phyloP scores from a whole-genome alignment of 2,888 invertebrate species.

The Neria commutata region DNA sequence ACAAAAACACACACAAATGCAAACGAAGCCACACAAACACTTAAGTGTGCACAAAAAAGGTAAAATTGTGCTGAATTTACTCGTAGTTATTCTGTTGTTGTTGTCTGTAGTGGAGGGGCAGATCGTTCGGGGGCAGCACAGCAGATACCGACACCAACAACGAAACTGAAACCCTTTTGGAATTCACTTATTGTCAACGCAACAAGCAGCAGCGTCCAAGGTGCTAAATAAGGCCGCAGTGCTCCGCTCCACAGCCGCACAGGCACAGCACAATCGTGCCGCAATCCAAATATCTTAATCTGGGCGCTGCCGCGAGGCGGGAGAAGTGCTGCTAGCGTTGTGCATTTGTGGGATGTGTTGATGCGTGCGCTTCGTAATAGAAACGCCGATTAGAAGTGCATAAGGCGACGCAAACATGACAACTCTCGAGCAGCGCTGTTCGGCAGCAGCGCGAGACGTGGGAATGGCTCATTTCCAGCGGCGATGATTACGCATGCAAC shows the following conservation, averaged over 20 bases:
- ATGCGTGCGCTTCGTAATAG: conserved; percentile 63
- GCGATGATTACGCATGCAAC: conserved; percentile 40
- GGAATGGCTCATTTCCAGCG: conserved; percentile 8
- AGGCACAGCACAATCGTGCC: conserved; percentile 32
- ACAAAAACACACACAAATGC: conserved; percentile 20
- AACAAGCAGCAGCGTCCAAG: conserved; percentile 33
- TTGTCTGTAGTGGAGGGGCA: too few relatives aligned
- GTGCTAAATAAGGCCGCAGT: conserved; percentile 54
- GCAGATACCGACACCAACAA: not conserved
- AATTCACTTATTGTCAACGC: conserved; percentile 57
- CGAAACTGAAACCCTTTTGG: conserved; percentile 26
- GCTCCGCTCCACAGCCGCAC: too few relatives aligned
- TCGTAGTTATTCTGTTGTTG: too few relatives aligned
- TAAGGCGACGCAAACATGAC: conserved; percentile 64
- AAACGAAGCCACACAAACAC: conserved; percentile 25
- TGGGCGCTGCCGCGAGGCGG: conserved; percentile 44
- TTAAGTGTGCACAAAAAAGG: conserved; percentile 46
- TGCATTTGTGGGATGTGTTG: conserved; percentile 45
- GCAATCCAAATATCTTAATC: conserved; percentile 62
- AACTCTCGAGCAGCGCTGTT: conserved; percentile 39
- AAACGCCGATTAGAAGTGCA: conserved; percentile 63
- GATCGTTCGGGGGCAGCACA: too few relatives aligned
- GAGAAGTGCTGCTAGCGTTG: not conserved
- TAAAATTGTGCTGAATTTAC: conserved; percentile 53
- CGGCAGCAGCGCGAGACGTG: not conserved